Evolutionary conservation across 2,888 invertebrate species (phyloP), one percentile per base, ranked within the genome.

Genomic region (Xylota sylvarum): DNA sequence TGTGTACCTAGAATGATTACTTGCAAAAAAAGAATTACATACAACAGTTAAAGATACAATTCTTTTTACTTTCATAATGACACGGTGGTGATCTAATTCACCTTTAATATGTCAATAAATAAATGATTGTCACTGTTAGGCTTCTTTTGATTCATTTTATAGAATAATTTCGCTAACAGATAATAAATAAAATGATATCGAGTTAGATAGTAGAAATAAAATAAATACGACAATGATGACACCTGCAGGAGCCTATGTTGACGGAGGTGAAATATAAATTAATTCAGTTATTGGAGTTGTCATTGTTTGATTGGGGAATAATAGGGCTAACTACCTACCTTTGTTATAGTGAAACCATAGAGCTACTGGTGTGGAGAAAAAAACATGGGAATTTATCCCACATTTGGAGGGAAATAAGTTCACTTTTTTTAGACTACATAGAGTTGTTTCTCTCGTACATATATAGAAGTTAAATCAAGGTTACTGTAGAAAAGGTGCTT

Each of bases 141-240:
- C 32, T 50, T 48, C 48, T 65, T 65, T 2, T 32, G 32, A 19
- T 50, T 48, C 50, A 35, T 50, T 50, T 65, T 65, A 65, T 65
- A 48, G n/a, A 12, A 40, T 58, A 35, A 56, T 56, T 35, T 35
- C 10, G 2, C 27, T 4, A 43, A 52, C 10, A 9, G 64, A 65
- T 65, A 50, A 50, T 64, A 46, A 12, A 64, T 23, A 2, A 23
- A 50, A 7, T 14, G 43, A 46, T 30, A 46, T 46, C 43, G 3
- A 23, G 5, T 35, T 35, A 35, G 48, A 65, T 65, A 50, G 48
- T 17, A 10, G 6, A n/a, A 40, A 60, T 40, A 27, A n/a, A 40
- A 60, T 40, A 27, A 30, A 67, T 35, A 27, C 37, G 14, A 40
- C 50, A 40, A n/a, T 7, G 40, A 30, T 14, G 27, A 10, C 52